Evolutionary conservation across 2,797 vertebrate species (phyloP).

Genomic region (Paedocypris micromegethes): DNA sequence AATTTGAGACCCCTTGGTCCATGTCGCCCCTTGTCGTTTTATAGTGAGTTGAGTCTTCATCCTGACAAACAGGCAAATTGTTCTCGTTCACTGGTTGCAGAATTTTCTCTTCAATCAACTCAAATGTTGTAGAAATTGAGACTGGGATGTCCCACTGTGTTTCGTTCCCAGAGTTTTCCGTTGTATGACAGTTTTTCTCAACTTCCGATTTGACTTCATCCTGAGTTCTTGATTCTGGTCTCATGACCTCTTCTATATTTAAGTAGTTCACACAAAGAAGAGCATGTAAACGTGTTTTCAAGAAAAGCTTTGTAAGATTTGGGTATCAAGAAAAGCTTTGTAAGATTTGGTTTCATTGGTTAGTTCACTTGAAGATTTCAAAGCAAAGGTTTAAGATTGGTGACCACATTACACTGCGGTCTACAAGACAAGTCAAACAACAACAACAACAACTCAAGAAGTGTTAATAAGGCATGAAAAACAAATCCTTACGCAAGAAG

Average conservation of each 20-base stretch:
- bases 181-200: slow-evolving; percentile 52
- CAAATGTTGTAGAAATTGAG: slow-evolving; percentile 50
- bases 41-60: slow-evolving; percentile 61
- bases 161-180: slow-evolving; percentile 60
- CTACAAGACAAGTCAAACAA: slow-evolving; percentile 56
- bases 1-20: slow-evolving; percentile 65
- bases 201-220: slow-evolving; percentile 21
- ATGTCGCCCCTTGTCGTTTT: slow-evolving; percentile 58
- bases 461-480: slow-evolving; percentile 36
- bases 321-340: slow-evolving; percentile 60
- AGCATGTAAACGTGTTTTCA: slow-evolving; percentile 21
- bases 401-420: slow-evolving; percentile 68
- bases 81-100: slow-evolving; percentile 48
- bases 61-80: slow-evolving; percentile 47
- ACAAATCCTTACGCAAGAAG: slow-evolving; percentile 30
- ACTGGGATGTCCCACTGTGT: slow-evolving; percentile 68
- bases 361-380: slow-evolving; percentile 57
- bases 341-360: slow-evolving; percentile 66
- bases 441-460: slow-evolving; percentile 25
- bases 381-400: slow-evolving; percentile 61
- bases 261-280: slow-evolving; percentile 76
- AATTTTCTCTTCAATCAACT: slow-evolving; percentile 62
- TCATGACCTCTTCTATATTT: slow-evolving; percentile 69
- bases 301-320: slow-evolving; percentile 65
- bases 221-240: slow-evolving; percentile 23